Conservation (phyloP, 2,113 vertebrate genomes). For the cattle (Bos taurus) region DNA sequence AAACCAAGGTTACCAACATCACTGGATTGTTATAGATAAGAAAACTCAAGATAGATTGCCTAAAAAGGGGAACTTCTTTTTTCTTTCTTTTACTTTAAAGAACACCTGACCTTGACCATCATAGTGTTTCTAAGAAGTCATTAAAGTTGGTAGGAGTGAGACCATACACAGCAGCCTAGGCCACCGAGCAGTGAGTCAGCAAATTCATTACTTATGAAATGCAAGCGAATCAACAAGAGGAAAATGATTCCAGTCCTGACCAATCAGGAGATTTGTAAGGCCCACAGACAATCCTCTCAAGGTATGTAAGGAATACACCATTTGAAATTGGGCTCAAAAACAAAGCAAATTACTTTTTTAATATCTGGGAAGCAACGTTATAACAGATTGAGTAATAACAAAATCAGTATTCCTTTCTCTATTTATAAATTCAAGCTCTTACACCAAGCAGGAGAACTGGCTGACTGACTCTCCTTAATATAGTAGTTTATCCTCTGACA, state of each 20-base stretch:
- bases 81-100: background rate
- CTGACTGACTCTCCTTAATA: background rate
- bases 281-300: background rate
- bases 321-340: background rate
- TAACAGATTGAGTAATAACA: constrained; percentile 2
- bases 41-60: background rate
- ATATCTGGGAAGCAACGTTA: constrained; percentile 8
- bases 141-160: background rate
- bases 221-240: background rate
- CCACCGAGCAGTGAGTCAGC: background rate
- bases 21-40: background rate
- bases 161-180: background rate
- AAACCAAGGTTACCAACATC: background rate
- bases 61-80: background rate
- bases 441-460: background rate
- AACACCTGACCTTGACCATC: background rate
- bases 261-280: background rate
- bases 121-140: background rate
- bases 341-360: background rate
- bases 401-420: background rate
- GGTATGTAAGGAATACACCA: background rate
- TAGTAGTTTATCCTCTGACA: background rate
- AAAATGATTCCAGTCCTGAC: background rate
- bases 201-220: background rate
- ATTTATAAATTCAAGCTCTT: constrained; percentile 5